A percentile compares a stretch with the other conserved stretches of the same genome.
Conservation (phyloP, 2,113 vertebrate genomes). For the Orthochromis malagaraziensis region DNA sequence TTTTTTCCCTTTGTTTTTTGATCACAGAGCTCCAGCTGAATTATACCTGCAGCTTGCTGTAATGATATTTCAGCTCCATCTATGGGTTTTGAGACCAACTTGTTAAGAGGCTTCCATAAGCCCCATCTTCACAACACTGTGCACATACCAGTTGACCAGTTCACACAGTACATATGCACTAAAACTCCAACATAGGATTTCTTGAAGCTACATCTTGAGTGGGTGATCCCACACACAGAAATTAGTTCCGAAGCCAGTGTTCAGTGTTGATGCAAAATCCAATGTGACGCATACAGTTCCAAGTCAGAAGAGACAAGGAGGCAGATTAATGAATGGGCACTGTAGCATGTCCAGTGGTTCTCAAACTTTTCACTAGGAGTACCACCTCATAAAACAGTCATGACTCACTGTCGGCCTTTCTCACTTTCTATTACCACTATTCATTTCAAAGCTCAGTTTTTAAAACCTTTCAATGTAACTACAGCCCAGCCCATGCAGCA, state of each 20-base stretch:
- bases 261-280: neutral
- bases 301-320: neutral
- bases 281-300: neutral
- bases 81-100: neutral
- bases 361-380: neutral
- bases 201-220: neutral
- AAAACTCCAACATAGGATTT: neutral
- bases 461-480: neutral
- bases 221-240: neutral
- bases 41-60: neutral
- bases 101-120: neutral
- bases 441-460: neutral
- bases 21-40: neutral
- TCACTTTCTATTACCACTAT: neutral
- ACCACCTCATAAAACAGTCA: neutral
- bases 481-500: neutral
- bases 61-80: neutral
- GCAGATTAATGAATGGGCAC: neutral
- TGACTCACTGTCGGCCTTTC: neutral
- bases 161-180: neutral
- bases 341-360: neutral
- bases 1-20: neutral
- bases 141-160: neutral
- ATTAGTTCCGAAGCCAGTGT: neutral
- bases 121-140: neutral